A percentile compares a stretch with the other conserved stretches of the same genome.
Evolutionary conservation across 1,140 invertebrate species (phyloP).

Genomic region (Drosophila pachea): DNA sequence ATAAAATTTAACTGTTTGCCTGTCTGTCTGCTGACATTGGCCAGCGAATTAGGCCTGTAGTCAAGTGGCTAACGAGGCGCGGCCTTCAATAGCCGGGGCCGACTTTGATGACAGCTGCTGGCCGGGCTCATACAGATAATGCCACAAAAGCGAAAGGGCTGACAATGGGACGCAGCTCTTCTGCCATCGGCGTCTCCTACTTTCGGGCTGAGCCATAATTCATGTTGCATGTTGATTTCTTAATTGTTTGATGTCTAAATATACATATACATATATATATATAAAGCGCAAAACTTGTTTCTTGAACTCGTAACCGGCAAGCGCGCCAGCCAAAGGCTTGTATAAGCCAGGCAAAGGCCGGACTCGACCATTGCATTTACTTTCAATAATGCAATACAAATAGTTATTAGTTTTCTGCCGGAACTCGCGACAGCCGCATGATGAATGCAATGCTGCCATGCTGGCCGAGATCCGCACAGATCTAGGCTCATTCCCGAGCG

Average conservation of each 20-base stretch:
- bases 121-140: slow-evolving; percentile 8
- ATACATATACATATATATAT: slow-evolving; percentile 1
- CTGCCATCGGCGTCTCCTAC: slow-evolving; percentile 2
- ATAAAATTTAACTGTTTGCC: slow-evolving; percentile 5
- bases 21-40: slow-evolving; percentile 20
- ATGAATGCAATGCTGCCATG: neutral
- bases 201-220: slow-evolving; percentile 19
- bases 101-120: slow-evolving; percentile 21
- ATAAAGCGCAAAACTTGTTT: slow-evolving; percentile 25
- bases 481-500: slow-evolving; percentile 14
- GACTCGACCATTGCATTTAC: slow-evolving; percentile 12
- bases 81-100: slow-evolving; percentile 1
- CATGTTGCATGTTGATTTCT: slow-evolving; percentile 17
- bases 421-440: neutral
- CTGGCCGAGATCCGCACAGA: neutral
- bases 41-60: slow-evolving; percentile 36
- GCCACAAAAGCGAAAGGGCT: slow-evolving; percentile 20
- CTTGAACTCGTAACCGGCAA: slow-evolving; percentile 16
- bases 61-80: slow-evolving; percentile 24
- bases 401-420: slow-evolving; percentile 1
- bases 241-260: slow-evolving; percentile 27
- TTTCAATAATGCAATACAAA: slow-evolving; percentile 2
- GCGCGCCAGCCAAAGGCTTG: slow-evolving; percentile 27
- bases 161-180: neutral
- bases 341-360: slow-evolving; percentile 29